Conservation (phyloP, 2,113 vertebrate genomes). For the human region DNA sequence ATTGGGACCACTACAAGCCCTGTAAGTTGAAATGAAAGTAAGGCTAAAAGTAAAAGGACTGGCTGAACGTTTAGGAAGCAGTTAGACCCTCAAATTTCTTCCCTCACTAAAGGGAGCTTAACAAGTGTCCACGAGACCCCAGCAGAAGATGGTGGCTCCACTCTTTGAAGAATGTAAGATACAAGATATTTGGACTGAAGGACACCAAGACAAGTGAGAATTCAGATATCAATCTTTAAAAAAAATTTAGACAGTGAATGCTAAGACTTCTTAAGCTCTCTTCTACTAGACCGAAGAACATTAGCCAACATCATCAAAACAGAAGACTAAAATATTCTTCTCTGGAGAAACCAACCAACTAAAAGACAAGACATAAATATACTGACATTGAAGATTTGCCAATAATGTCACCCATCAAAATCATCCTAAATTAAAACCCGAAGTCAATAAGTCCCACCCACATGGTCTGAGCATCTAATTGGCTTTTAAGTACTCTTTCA, state of each 20-base stretch:
- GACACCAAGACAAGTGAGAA: not conserved
- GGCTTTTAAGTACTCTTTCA: not conserved
- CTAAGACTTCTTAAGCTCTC: not conserved
- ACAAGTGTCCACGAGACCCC: not conserved
- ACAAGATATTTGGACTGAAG: not conserved
- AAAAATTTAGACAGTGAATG: not conserved
- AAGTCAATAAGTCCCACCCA: not conserved
- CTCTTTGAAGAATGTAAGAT: not conserved
- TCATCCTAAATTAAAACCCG: not conserved
- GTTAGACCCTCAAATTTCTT: not conserved
- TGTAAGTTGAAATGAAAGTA: not conserved
- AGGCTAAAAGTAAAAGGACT: not conserved
- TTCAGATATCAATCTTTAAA: not conserved
- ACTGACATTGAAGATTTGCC: not conserved
- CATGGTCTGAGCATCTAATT: not conserved
- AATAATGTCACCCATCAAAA: not conserved
- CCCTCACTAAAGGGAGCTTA: not conserved
- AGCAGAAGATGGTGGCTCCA: not conserved
- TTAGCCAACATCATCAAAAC: not conserved
- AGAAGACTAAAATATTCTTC: not conserved
- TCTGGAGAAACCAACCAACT: not conserved
- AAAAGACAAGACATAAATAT: constrained; percentile 37
- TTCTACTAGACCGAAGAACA: not conserved
- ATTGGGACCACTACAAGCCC: not conserved
- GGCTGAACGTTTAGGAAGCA: not conserved